Evolutionary conservation across 2,888 invertebrate genomes (phyloP).

Genomic region (Seladonia tumulorum): DNA sequence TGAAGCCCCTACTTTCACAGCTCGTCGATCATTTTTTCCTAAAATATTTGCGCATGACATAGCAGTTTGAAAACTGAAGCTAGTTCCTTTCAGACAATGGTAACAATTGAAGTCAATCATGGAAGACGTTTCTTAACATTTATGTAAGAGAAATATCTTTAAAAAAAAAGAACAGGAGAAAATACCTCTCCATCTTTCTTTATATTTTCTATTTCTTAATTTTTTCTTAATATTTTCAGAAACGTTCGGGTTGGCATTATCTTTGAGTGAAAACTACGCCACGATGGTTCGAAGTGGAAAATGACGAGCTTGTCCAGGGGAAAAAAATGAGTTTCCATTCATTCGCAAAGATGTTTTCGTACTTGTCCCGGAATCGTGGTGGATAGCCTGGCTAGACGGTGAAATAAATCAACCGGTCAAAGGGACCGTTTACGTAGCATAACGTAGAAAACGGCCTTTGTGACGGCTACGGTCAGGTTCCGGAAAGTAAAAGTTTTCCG

Average conservation of each 20-base stretch:
- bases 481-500: conserved; percentile 78
- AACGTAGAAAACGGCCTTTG: conserved; percentile 34
- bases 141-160: background rate
- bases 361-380: background rate
- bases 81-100: background rate
- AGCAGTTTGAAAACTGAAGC: background rate
- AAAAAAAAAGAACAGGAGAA: no score
- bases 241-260: no score
- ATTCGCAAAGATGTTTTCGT: background rate
- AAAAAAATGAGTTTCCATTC: background rate
- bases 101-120: background rate
- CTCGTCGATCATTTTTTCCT: background rate
- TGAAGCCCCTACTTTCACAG: background rate
- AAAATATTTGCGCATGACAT: background rate
- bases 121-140: background rate
- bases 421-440: conserved; percentile 38
- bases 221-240: background rate
- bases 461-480: conserved; percentile 32
- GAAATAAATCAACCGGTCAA: conserved; percentile 64
- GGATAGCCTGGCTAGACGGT: background rate
- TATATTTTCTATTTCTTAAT: no score
- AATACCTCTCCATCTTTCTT: no score
- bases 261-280: no score
- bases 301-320: background rate
- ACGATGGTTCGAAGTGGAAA: background rate